These are phyloP conservation scores for Taeniopygia guttata DNA, from an alignment of 2,797 vertebrate species.

Conservation along the genomic window DNA sequence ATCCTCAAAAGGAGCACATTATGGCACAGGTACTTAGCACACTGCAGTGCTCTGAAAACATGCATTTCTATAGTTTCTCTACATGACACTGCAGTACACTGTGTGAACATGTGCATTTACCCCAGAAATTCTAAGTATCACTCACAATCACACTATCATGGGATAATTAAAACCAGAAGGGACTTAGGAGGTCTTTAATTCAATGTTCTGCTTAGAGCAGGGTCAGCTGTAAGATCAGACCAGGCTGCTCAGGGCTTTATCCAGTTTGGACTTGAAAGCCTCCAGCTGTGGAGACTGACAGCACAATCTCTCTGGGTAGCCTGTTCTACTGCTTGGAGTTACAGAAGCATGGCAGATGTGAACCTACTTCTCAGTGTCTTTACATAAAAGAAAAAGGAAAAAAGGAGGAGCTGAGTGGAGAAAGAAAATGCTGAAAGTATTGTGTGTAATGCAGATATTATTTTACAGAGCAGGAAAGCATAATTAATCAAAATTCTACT, in stretches of 20 bases:
- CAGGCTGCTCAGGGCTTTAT: neutral
- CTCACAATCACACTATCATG: neutral
- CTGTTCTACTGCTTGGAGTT: neutral
- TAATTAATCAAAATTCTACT: neutral
- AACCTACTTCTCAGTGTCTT: neutral
- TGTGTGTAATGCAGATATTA: neutral
- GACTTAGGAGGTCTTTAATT: neutral
- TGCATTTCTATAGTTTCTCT: neutral
- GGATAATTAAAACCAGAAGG: neutral
- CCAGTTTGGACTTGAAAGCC: neutral
- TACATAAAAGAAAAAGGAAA: neutral
- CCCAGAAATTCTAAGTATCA: neutral
- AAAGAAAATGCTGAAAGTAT: neutral
- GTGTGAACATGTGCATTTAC: neutral
- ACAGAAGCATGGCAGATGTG: neutral
- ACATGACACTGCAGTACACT: neutral
- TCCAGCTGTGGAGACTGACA: neutral
- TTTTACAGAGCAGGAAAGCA: neutral
- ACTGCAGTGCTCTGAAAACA: neutral
- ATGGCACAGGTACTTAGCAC: accelerated
- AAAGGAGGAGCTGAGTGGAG: neutral
- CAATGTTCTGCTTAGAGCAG: neutral
- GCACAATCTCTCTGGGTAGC: neutral
- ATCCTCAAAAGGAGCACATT: neutral
- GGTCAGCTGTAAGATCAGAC: neutral